Base-by-base conservation (phyloP, 2,113 vertebrate genomes). In the Gallinago jamesoni region DNA sequence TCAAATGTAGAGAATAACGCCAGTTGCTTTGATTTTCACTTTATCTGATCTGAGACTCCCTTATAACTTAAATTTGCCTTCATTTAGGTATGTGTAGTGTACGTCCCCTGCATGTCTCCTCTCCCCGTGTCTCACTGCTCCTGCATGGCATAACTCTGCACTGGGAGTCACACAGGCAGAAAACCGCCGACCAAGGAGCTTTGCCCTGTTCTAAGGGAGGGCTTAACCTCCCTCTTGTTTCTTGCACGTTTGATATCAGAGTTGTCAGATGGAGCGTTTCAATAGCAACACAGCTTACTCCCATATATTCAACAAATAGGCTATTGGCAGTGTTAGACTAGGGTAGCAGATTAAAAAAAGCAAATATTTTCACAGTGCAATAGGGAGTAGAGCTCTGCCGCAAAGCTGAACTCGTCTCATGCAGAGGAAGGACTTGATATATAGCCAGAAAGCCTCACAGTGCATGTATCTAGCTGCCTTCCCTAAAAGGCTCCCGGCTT, bases 301-400 rank as follows among this genome's bases (percentile, higher is more conserved):
- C 92, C 77, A 84, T 92, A 81, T 89, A 91, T 92, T 94, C 80
- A 91, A 96, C 84, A 93, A 76, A 92, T 33, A 80, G 30, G 66
- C 91, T 94, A 86, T 74, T 88, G 72, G 63, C 75, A 78, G 57
- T 53, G 47, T 70, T 86, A 81, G 45, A 43, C 39, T 70, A 68
- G 37, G 9, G 41, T 75, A 94, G 60, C 25, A 82, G 93, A 93
- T 89, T 45, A 93, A 92, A 93, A 85, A 90, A 43, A 60, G 92
- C 69, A 96, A 94, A 95, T 96, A 94, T 95, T 95, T 89, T 92
- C 90, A 30, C 67, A 66, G 60, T 83, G 90, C 68, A 95, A n/a
- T 50, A 62, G 56, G 47, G 72, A 96, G 31, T 53, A 41, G 10
- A 43, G 77, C 9, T 95, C 66, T 59, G 16, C 79, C 84, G 77